Evolutionary conservation across 2,113 vertebrate genomes (phyloP).

Genomic region (Eulemur rufifrons): DNA sequence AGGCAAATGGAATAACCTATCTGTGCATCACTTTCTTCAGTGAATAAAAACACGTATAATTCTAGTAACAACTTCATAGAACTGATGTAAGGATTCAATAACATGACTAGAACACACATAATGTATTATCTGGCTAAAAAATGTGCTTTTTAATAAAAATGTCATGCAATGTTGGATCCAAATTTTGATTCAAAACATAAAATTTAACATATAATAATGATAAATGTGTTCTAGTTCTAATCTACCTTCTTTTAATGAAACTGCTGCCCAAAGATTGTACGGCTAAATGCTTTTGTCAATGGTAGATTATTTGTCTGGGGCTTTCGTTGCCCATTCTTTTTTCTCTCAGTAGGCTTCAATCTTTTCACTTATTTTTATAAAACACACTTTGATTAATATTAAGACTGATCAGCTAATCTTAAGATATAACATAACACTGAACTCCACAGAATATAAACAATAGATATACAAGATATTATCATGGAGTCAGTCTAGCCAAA

Average conservation of each 20-base stretch:
- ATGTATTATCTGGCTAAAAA: not conserved
- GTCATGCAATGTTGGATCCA: not conserved
- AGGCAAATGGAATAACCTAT: not conserved
- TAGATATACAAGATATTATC: not conserved
- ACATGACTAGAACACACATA: not conserved
- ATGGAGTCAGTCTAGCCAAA: not conserved
- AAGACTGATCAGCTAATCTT: not conserved
- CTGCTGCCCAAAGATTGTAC: not conserved
- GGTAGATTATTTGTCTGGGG: not conserved
- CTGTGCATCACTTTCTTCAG: not conserved
- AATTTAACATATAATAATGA: not conserved
- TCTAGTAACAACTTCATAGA: not conserved
- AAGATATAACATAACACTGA: not conserved
- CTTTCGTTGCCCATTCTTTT: not conserved
- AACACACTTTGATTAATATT: slow-evolving; percentile 17
- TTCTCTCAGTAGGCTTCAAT: not conserved
- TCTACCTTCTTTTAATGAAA: not conserved
- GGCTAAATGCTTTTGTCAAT: not conserved
- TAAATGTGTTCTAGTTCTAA: not conserved
- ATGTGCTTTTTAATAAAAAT: not conserved
- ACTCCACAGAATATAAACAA: not conserved
- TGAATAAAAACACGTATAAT: not conserved
- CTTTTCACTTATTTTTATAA: not conserved
- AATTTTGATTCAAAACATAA: not conserved
- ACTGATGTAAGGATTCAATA: not conserved